Percentiles rank a stretch among this genome's conserved stretches.
These are phyloP conservation scores for Drosophila orosa DNA, from an alignment of 1,140 invertebrate species.

Conservation along the genomic window DNA sequence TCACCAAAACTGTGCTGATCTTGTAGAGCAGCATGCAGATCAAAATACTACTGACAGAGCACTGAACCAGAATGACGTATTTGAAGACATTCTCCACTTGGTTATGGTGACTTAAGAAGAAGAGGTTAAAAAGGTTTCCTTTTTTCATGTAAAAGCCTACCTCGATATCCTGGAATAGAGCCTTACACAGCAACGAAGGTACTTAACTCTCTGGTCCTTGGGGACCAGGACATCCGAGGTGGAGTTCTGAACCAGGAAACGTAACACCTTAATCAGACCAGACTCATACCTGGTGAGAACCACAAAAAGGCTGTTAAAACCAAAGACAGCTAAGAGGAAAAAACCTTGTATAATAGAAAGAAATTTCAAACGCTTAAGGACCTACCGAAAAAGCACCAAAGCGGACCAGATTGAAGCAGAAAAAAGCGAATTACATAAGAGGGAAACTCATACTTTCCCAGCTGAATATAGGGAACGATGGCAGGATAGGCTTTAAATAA, in stretches of 20 bases:
- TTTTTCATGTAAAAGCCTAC: slow-evolving; percentile 2
- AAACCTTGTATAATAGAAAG: too few species aligned
- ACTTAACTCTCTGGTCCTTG: slow-evolving; percentile 29
- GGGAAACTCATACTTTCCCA: slow-evolving; percentile 55
- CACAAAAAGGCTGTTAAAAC: slow-evolving; percentile 68
- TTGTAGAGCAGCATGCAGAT: slow-evolving; percentile 77
- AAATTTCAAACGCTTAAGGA: too few species aligned
- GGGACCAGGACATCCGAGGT: slow-evolving; percentile 51
- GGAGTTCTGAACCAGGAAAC: slow-evolving; percentile 57
- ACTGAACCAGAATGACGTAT: slow-evolving; percentile 69
- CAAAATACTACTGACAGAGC: slow-evolving; percentile 63
- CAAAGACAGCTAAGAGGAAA: slow-evolving; percentile 55
- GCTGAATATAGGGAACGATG: slow-evolving; percentile 52
- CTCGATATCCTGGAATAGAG: slow-evolving; percentile 61
- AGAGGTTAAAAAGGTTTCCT: neutral
- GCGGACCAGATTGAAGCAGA: slow-evolving; percentile 53
- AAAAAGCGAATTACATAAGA: slow-evolving; percentile 64
- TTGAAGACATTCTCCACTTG: slow-evolving; percentile 65
- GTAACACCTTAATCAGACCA: slow-evolving; percentile 50
- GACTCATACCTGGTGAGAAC: slow-evolving; percentile 66
- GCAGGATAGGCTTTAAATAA: slow-evolving; percentile 58
- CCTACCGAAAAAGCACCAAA: slow-evolving; percentile 68
- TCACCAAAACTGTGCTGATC: slow-evolving; percentile 62
- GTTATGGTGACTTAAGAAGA: slow-evolving; percentile 51
- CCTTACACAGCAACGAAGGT: slow-evolving; percentile 58